These are phyloP conservation scores for Leptopilina clavipes DNA, from an alignment of 1,140 invertebrate species.

Conservation along the genomic window DNA sequence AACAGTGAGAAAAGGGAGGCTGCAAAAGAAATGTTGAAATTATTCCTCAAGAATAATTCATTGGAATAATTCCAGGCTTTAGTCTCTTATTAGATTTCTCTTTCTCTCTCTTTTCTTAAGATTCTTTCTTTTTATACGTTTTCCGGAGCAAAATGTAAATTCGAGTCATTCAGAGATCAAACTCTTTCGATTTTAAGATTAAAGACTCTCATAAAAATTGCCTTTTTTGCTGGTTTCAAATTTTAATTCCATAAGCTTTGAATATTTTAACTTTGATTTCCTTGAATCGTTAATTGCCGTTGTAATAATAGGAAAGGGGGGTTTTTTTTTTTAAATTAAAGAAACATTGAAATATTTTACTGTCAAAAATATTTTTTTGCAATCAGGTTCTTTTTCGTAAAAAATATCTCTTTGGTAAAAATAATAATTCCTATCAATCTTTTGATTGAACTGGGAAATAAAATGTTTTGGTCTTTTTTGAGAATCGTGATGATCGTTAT, in stretches of 20 bases:
- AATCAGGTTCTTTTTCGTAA: too few relatives aligned
- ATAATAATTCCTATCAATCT: too few relatives aligned
- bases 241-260: background rate
- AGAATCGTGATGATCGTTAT: background rate
- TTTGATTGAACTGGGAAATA: too few relatives aligned
- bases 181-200: background rate
- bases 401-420: too few relatives aligned
- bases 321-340: too few relatives aligned
- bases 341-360: too few relatives aligned
- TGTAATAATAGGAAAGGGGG: too few relatives aligned
- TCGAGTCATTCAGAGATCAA: background rate
- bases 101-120: background rate
- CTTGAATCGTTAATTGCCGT: too few relatives aligned
- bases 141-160: background rate
- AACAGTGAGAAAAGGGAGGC: slow-evolving; percentile 15
- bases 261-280: background rate
- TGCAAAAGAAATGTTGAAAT: background rate
- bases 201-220: slow-evolving; percentile 8
- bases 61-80: slow-evolving; percentile 14
- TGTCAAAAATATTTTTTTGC: too few relatives aligned
- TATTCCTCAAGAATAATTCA: slow-evolving; percentile 14
- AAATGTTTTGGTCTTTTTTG: too few relatives aligned
- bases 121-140: too few relatives aligned
- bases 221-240: background rate
- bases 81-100: background rate